Evolutionary conservation across 2,113 vertebrate species (phyloP), one percentile per base, ranked within the genome.

Genomic region (Sylvicapra grimmia): DNA sequence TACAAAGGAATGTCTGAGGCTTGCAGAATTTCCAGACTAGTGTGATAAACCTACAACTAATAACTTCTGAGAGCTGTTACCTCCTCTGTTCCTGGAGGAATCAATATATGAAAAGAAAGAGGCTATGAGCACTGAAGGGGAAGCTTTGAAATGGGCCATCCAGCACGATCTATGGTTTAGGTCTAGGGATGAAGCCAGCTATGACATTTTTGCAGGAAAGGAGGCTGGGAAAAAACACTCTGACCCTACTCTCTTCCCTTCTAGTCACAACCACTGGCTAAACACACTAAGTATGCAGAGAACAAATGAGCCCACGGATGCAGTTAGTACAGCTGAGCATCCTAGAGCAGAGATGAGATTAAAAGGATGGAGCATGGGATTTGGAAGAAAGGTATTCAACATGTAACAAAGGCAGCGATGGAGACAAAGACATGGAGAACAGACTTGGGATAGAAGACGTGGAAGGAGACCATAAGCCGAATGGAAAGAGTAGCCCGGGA

Each of bases 321-420:
- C 12, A 29, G 2, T 23, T 27, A 40, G 54, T n/a, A 33, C 3
- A 82, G 51, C 8, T 18, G 21, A 72, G 13, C 3, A 88, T 80
- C 4, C 51, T 75, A 2, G 15, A 79, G 2, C 12, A 90, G 63
- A 65, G 5, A 80, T 3, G 36, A 65, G 27, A 19, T 14, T n/a
- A 8, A 33, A 84, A 63, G 16, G 1, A 1, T 56, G 0, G 14
- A 44, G 16, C 88, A 85, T 16, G 0, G 0, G 6, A 23, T 47
- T n/a, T 79, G 29, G 13, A 63, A 44, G 40, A 61, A 63, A 92
- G 0, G 3, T 36, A 63, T 25, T 29, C 53, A 63, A 75, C 12
- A 36, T 19, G 31, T 33, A 33, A 65, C 4, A 84, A 40, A 72
- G n/a, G 19, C n/a, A 72, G 19, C n/a, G 3, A 72, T 72, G 68